These are phyloP conservation scores for Tetranychus truncatus DNA, from an alignment of 2,888 invertebrate genomes.

Conservation along the genomic window DNA sequence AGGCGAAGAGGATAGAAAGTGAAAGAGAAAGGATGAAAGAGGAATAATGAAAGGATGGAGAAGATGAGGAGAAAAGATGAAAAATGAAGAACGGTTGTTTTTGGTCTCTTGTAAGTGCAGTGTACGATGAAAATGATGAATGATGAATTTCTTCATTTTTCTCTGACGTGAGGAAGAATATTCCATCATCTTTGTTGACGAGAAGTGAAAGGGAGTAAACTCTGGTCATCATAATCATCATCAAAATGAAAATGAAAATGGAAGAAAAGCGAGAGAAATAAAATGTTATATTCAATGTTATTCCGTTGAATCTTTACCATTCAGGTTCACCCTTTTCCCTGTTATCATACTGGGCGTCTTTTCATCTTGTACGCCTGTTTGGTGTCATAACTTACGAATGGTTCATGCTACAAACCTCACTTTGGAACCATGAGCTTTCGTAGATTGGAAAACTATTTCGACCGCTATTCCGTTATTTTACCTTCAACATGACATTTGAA, in stretches of 20 bases:
- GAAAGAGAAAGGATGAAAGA: slow-evolving; percentile 2
- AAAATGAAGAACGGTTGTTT: background rate
- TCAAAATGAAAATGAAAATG: too few relatives aligned
- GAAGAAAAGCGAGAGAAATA: background rate
- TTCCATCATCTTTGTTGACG: background rate
- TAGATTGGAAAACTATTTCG: too few relatives aligned
- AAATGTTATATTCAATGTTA: background rate
- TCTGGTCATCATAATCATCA: too few relatives aligned
- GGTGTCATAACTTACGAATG: too few relatives aligned
- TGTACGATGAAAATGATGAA: background rate
- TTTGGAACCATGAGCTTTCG: too few relatives aligned
- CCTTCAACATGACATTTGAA: too few relatives aligned
- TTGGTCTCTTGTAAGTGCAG: background rate
- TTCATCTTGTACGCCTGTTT: too few relatives aligned
- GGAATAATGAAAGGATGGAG: slow-evolving; percentile 2
- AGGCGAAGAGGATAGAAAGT: background rate
- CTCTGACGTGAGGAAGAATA: background rate
- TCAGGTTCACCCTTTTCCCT: background rate
- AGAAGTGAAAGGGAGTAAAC: too few relatives aligned
- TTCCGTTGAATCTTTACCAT: background rate
- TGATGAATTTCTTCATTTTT: background rate
- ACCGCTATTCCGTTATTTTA: too few relatives aligned
- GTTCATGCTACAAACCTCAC: too few relatives aligned
- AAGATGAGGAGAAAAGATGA: background rate
- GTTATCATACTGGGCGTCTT: too few relatives aligned